phyloP scores from a whole-genome alignment of 2,888 invertebrate genomes.

The Melieria picta region DNA sequence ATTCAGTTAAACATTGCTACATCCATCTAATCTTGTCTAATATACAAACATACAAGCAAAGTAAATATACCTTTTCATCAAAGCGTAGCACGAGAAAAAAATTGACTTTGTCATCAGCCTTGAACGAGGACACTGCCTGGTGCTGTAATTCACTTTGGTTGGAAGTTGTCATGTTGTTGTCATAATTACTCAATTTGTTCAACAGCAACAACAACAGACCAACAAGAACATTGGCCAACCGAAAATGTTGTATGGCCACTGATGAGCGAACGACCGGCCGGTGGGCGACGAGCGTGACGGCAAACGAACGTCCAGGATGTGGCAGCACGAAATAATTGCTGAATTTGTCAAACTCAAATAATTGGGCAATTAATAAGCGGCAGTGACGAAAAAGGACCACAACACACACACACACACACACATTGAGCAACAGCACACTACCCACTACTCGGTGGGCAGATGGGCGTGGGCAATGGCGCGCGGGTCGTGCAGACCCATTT shows the following conservation, averaged over 20 bases:
- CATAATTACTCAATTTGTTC: slow-evolving; percentile 36
- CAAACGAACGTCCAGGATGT: no score
- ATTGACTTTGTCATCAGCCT: no score
- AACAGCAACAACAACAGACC: background rate
- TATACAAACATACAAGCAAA: no score
- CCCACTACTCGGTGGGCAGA: background rate
- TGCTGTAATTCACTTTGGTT: no score
- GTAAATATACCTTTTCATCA: no score
- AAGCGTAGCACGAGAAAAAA: no score
- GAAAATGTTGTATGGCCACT: background rate
- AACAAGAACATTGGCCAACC: slow-evolving; percentile 1
- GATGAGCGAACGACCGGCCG: background rate
- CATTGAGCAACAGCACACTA: background rate
- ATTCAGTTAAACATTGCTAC: no score
- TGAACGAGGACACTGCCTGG: no score
- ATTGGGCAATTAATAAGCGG: slow-evolving; percentile 25
- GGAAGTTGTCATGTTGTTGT: slow-evolving; percentile 33
- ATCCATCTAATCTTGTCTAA: no score
- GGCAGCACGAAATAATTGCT: slow-evolving; percentile 29
- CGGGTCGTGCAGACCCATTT: background rate
- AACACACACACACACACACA: background rate
- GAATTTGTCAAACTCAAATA: slow-evolving; percentile 28
- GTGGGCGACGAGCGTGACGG: background rate
- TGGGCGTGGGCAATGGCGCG: background rate
- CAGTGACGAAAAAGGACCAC: background rate